These are phyloP conservation scores for Melieria crassipennis DNA, from an alignment of 2,888 invertebrate species.

Conservation along the genomic window DNA sequence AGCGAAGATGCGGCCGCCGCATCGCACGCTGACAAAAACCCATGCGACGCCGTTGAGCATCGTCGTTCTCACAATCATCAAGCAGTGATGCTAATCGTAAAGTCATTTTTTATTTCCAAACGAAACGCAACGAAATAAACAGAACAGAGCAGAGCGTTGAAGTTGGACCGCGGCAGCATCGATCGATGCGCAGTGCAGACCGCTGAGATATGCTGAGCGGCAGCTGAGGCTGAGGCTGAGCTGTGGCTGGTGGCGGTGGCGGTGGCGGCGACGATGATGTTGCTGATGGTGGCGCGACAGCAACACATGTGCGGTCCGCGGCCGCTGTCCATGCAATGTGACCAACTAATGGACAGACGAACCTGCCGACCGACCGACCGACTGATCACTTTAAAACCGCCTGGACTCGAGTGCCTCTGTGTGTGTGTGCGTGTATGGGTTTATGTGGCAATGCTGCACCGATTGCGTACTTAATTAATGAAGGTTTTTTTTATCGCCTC, in stretches of 20 bases:
- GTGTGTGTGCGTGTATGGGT: slow-evolving; percentile 6
- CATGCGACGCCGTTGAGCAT: slow-evolving; percentile 26
- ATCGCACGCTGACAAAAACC: slow-evolving; percentile 7
- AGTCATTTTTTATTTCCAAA: slow-evolving; percentile 33
- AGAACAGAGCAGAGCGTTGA: slow-evolving; percentile 13
- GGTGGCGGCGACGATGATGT: neutral
- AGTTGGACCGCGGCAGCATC: too few species aligned
- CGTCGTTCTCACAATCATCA: slow-evolving; percentile 40
- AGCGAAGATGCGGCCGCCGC: too few species aligned
- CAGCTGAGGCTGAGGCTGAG: neutral
- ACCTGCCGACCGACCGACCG: neutral
- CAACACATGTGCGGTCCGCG: slow-evolving; percentile 25
- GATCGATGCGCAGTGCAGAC: neutral
- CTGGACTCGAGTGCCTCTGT: neutral
- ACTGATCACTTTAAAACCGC: too few species aligned
- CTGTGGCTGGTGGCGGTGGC: neutral
- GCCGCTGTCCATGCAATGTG: slow-evolving; percentile 2
- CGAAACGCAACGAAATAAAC: slow-evolving; percentile 32
- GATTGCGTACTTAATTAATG: slow-evolving; percentile 44
- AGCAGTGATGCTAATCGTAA: slow-evolving; percentile 41
- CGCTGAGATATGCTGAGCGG: too few species aligned
- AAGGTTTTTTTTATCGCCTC: slow-evolving; percentile 41
- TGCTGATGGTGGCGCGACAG: slow-evolving; percentile 7
- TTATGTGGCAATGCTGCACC: slow-evolving; percentile 20
- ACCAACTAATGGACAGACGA: slow-evolving; percentile 19